Evolutionary conservation across 2,797 vertebrate genomes (phyloP).

Genomic region (Arnoldichthys spilopterus): DNA sequence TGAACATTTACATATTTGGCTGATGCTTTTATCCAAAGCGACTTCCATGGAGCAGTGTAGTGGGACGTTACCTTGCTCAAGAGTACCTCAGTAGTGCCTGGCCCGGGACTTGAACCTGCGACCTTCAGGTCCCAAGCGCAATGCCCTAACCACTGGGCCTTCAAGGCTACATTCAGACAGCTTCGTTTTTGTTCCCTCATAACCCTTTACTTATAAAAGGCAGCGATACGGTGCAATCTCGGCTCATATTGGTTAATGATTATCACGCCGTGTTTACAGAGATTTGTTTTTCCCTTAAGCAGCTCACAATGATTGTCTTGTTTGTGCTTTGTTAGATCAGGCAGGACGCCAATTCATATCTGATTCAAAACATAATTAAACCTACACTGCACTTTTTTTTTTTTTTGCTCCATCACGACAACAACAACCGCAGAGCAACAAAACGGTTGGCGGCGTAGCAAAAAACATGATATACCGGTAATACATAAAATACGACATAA

Average conservation of each 20-base stretch:
- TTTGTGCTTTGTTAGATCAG: constrained; percentile 7
- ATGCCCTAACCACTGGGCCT: too few relatives aligned
- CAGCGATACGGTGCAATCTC: not conserved
- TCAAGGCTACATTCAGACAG: too few relatives aligned
- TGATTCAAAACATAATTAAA: constrained; percentile 13
- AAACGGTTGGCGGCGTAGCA: not conserved
- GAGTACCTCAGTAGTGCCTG: too few relatives aligned
- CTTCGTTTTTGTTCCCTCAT: too few relatives aligned
- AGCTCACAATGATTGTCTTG: not conserved
- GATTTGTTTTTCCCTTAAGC: not conserved
- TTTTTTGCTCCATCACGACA: not conserved
- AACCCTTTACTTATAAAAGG: not conserved
- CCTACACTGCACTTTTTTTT: not conserved
- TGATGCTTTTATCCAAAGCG: too few relatives aligned
- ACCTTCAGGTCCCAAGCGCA: too few relatives aligned
- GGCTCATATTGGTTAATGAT: not conserved
- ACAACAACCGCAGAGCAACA: not conserved
- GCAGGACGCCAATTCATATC: not conserved
- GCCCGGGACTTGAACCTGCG: too few relatives aligned
- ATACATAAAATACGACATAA: too few relatives aligned
- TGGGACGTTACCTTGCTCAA: too few relatives aligned
- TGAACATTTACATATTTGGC: too few relatives aligned
- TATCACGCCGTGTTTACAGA: not conserved
- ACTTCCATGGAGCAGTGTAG: too few relatives aligned
- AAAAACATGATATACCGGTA: not conserved